Base-by-base conservation (phyloP, 37 sponge, comb jelly and placozoan genomes). In the Chondrilla cf. caribensis region DNA sequence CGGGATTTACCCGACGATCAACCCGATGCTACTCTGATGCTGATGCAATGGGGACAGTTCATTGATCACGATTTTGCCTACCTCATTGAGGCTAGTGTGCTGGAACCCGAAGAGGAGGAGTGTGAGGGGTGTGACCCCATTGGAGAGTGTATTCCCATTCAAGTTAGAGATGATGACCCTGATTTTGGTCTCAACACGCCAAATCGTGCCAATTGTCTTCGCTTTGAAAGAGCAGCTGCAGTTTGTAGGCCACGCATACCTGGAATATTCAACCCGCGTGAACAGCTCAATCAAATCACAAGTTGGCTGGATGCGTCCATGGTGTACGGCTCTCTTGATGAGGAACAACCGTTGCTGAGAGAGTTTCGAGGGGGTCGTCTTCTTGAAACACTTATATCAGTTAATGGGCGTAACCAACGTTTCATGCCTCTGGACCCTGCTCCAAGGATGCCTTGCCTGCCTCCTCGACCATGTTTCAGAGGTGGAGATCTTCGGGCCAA, bases 41-140 rank as follows among this genome's bases (percentile, higher is more conserved):
- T 95, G 28, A 95, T 97, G 93, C 98, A 97, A 65, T 97, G 89
- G 89, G 98, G 98, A 36, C 98, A 97, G 83, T 97, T 94, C 70
- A 57, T 95, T 5, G 98, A 97, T 55, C 98, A 97, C 79, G 98
- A 97, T 64, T 62, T 29, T 62, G 64, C 64, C 22, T 62, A 62
- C 29, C 64, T 62, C 29, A 62, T 62, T 62, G 64, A 62, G 29
- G 64, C 64, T 15, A 62, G 64, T 62, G 64, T 62, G 29, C 22
- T 62, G 29, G 64, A 62, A 15, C 64, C 64, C 8, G 64, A 62
- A 62, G 64, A 62, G 22, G 47, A 58, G 35, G 79, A 38, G 18
- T 36, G 77, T 3, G 54, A 38, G 3, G 39, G 39, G 0, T 86
- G 87, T 43, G 38, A 28, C 17, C 38, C 37, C 24, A 70, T 79